A percentile compares a stretch with the other conserved stretches of the same genome.
phyloP scores from a whole-genome alignment of 2,797 vertebrate species.

The Sebastiscus tertius region DNA sequence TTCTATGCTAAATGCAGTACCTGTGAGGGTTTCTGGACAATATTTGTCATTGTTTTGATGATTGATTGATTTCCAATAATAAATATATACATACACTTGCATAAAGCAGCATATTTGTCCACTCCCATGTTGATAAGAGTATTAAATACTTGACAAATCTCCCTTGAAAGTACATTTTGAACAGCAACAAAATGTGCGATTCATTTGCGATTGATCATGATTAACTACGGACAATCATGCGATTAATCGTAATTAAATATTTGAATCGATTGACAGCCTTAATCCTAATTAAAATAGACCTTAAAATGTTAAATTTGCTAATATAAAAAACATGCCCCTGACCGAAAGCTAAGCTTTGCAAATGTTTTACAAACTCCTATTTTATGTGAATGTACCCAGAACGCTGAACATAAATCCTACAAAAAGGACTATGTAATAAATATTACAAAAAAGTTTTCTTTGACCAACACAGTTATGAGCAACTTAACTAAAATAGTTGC shows the following conservation, averaged over 20 bases:
- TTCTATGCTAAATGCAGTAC: too few species aligned
- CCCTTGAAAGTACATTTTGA: too few species aligned
- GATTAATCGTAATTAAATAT: too few species aligned
- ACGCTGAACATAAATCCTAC: not conserved
- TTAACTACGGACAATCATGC: too few species aligned
- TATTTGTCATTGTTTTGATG: too few species aligned
- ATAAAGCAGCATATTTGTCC: too few species aligned
- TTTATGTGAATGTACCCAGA: not conserved
- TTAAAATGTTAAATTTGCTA: not conserved
- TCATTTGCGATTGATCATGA: too few species aligned
- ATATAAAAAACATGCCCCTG: not conserved
- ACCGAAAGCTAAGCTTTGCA: not conserved
- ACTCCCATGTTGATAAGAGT: rapidly evolving
- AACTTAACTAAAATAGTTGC: not conserved
- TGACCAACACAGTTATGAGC: conserved; percentile 15
- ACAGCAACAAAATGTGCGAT: rapidly evolving
- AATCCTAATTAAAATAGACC: not conserved
- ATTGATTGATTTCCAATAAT: too few species aligned
- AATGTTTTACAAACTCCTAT: not conserved
- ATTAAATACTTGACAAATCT: too few species aligned
- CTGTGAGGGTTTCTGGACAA: too few species aligned
- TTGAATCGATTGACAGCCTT: too few species aligned
- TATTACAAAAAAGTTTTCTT: not conserved
- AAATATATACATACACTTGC: too few species aligned
- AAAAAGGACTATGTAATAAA: not conserved